Evolutionary conservation across 2,888 invertebrate genomes (phyloP).

Genomic region (Molanna angustata): DNA sequence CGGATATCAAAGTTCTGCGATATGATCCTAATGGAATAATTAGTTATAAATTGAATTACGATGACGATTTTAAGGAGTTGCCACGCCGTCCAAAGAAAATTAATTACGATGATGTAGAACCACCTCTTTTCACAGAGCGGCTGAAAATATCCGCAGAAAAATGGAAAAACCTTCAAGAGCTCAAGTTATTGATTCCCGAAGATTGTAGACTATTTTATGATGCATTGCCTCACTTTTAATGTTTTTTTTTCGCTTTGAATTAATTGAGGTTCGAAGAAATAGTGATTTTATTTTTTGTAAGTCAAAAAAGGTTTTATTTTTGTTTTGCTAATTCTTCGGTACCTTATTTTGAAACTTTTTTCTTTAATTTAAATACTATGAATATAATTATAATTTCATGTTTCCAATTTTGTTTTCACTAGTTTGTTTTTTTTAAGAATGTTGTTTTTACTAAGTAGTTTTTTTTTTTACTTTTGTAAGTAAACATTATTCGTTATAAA

Average conservation of each 20-base stretch:
- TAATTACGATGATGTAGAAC: background rate
- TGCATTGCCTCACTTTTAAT: background rate
- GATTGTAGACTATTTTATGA: background rate
- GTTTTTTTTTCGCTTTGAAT: too few relatives aligned
- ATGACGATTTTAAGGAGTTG: background rate
- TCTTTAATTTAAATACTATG: background rate
- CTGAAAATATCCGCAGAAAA: background rate
- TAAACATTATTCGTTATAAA: too few relatives aligned
- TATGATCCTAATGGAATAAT: background rate
- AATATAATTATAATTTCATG: too few relatives aligned
- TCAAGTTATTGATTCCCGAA: background rate
- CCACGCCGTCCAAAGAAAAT: background rate
- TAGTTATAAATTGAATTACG: background rate
- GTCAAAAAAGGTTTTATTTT: too few relatives aligned
- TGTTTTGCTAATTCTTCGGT: background rate
- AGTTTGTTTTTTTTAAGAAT: background rate
- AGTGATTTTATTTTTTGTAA: background rate
- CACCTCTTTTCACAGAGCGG: background rate
- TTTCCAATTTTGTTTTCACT: background rate
- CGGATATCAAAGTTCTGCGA: background rate
- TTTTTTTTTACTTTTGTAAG: too few relatives aligned
- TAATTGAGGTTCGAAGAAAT: background rate
- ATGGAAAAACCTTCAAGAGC: background rate
- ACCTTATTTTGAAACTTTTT: background rate
- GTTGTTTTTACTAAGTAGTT: background rate